phyloP scores from a whole-genome alignment of 2,113 vertebrate genomes.

The Synodontis membranacea region DNA sequence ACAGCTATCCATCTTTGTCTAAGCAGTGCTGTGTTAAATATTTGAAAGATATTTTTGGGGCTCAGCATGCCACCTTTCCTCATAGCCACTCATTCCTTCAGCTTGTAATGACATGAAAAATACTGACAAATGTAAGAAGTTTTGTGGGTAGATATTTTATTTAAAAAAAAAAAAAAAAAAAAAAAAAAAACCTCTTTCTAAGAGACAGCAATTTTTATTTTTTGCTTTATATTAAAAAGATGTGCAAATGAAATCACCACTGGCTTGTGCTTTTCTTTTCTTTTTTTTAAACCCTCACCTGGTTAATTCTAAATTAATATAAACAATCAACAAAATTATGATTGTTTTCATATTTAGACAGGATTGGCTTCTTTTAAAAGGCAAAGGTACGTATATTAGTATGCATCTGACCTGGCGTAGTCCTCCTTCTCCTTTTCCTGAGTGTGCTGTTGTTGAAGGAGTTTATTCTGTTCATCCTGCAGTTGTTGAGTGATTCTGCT shows the following conservation, averaged over 20 bases:
- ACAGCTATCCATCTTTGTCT: neutral
- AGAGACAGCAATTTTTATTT: neutral
- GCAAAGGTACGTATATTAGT: neutral
- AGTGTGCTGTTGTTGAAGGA: conserved; percentile 63
- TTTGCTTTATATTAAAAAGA: neutral
- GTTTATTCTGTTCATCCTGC: conserved; percentile 67
- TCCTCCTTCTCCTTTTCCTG: conserved; percentile 73
- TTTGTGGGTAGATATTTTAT: no score
- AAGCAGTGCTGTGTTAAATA: neutral
- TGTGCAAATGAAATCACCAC: no score
- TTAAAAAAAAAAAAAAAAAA: no score
- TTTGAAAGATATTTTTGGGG: no score
- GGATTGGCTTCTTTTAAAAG: neutral
- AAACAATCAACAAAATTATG: neutral
- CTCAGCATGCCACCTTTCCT: no score
- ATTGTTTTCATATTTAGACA: neutral
- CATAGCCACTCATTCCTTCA: no score
- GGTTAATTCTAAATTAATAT: no score
- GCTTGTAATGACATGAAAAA: no score
- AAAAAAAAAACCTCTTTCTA: no score
- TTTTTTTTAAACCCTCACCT: neutral
- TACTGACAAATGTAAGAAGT: no score
- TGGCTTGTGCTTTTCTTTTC: no score
- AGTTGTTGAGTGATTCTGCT: conserved; percentile 60
- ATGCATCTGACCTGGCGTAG: conserved; percentile 72